Evolutionary conservation across 1,140 invertebrate species (phyloP), one percentile per base, ranked within the genome.

Genomic region (Drosophila gunungcola): DNA sequence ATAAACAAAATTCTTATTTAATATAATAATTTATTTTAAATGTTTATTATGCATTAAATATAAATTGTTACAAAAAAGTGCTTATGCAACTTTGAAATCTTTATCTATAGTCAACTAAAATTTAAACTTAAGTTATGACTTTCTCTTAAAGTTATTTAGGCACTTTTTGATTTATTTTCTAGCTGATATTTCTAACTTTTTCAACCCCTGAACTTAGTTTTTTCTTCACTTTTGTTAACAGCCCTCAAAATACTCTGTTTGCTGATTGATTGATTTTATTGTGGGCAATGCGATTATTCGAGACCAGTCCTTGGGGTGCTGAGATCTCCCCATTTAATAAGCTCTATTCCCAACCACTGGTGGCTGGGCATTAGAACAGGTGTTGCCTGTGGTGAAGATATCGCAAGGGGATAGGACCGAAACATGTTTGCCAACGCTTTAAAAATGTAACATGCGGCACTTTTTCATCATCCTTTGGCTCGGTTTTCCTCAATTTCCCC

Each of bases 361-460:
- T 45, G 11, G 11, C 29, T 39, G 45, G 41, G 56, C 42, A 61
- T 81, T 74, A 78, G 62, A 78, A 74, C 79, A 82, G 80, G 74
- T 83, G 74, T 55, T 62, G 75, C 78, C 78, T 32, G 60, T 49
- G 45, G 63, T 41, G 7, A 36, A 80, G 76, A 29, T 36, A 55
- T 34, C 9, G 27, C 29, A 16, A 4, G 29, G 43, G 21, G 42
- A 43, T 39, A 48, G 16, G 5, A 61, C 45, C 16, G 25, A 25
- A 65, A 70, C 74, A 55, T 83, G 72, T 84, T 84, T 84, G 62
- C 43, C 41, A 61, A 73, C 45, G 72, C 80, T 77, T 84, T 80
- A 85, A 83, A 80, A 84, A 73, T 84, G 80, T 77, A 85, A 70
- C 67, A 75, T 70, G 79, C 78, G 73, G 78, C 41, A 72, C 72